These are phyloP conservation scores for Scatophagus argus DNA, from an alignment of 2,113 vertebrate genomes.

Conservation along the genomic window DNA sequence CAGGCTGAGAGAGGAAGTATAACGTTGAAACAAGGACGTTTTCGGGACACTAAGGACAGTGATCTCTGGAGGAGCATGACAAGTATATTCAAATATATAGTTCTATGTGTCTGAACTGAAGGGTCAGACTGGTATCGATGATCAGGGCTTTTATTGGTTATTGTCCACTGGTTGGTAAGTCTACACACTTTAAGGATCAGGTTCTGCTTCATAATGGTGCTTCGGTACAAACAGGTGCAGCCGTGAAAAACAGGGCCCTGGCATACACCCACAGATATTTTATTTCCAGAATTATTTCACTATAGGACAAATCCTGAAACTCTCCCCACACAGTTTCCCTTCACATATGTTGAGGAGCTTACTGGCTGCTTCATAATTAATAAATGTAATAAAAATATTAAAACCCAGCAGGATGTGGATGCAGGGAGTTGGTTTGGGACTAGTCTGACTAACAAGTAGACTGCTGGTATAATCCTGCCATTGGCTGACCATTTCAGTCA, in stretches of 20 bases:
- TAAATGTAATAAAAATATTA: background rate
- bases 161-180: slow-evolving; percentile 54
- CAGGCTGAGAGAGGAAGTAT: slow-evolving; percentile 70
- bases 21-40: slow-evolving; percentile 37
- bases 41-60: slow-evolving; percentile 59
- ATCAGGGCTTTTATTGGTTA: slow-evolving; percentile 16
- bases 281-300: slow-evolving; percentile 35
- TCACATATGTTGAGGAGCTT: slow-evolving; percentile 12
- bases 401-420: background rate
- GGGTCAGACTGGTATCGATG: slow-evolving; percentile 42
- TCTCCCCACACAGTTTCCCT: slow-evolving; percentile 9
- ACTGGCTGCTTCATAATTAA: slow-evolving; percentile 26
- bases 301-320: slow-evolving; percentile 11
- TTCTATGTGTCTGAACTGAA: slow-evolving; percentile 60
- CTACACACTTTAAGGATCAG: slow-evolving; percentile 38
- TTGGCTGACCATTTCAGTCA: too few species aligned
- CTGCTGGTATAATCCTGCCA: too few species aligned
- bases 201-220: slow-evolving; percentile 50
- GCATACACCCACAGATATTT: slow-evolving; percentile 19
- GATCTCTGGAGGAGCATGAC: slow-evolving; percentile 60
- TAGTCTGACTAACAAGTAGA: too few species aligned
- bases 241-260: slow-evolving; percentile 16
- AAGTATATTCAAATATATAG: slow-evolving; percentile 62
- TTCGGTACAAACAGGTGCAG: slow-evolving; percentile 54
- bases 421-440: background rate